These are phyloP conservation scores for Mellivora capensis DNA, from an alignment of 2,113 vertebrate genomes.

Conservation along the genomic window DNA sequence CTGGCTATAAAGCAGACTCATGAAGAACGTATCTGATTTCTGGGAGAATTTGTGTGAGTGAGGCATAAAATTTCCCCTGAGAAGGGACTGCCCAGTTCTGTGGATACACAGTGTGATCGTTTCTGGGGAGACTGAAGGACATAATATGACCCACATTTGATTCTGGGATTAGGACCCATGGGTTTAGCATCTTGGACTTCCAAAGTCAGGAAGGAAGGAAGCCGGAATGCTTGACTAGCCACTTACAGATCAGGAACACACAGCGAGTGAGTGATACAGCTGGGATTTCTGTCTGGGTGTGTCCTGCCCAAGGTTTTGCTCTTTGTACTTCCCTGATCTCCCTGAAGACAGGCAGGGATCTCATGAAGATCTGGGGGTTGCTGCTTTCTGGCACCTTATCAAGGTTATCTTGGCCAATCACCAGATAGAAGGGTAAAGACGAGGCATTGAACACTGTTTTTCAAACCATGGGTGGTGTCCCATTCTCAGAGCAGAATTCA, in stretches of 20 bases:
- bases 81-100: background rate
- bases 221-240: background rate
- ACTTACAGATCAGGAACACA: background rate
- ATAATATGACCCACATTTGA: background rate
- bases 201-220: background rate
- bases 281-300: background rate
- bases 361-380: background rate
- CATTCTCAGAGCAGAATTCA: background rate
- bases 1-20: background rate
- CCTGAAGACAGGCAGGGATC: background rate
- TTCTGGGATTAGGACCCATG: background rate
- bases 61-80: background rate
- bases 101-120: background rate
- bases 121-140: background rate
- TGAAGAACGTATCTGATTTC: background rate
- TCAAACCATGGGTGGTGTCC: background rate
- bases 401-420: background rate
- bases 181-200: background rate
- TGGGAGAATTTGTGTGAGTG: background rate
- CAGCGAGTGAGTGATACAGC: too few relatives aligned
- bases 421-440: background rate
- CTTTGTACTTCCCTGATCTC: background rate
- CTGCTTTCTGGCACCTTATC: background rate
- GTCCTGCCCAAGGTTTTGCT: background rate
- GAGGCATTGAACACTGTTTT: background rate